These are phyloP conservation scores for Drosophila tani DNA, from an alignment of 1,140 invertebrate species.

Conservation along the genomic window DNA sequence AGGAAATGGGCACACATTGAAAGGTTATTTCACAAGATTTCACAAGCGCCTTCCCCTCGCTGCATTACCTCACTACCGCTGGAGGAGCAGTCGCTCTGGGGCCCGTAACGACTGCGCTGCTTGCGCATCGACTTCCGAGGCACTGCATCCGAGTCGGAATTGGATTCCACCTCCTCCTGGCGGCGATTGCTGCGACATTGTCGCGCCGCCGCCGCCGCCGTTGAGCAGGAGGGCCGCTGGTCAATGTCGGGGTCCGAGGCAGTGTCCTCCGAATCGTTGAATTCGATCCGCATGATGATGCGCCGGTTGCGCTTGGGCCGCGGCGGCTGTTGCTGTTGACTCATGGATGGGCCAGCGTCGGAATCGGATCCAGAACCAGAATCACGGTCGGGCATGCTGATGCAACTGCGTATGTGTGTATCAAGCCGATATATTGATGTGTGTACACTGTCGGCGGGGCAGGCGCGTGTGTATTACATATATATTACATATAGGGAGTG, in stretches of 20 bases:
- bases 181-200: slow-evolving; percentile 14
- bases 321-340: slow-evolving; percentile 48
- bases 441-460: slow-evolving; percentile 43
- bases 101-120: slow-evolving; percentile 78
- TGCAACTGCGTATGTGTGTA: slow-evolving; percentile 65
- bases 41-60: background rate
- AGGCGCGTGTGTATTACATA: slow-evolving; percentile 48
- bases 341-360: slow-evolving; percentile 66
- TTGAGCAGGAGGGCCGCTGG: slow-evolving; percentile 40
- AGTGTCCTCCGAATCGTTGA: slow-evolving; percentile 75
- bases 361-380: slow-evolving; percentile 42
- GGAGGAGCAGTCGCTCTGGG: slow-evolving; percentile 49
- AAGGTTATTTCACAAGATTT: slow-evolving; percentile 1
- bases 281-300: slow-evolving; percentile 84
- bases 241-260: slow-evolving; percentile 52
- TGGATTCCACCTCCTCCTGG: slow-evolving; percentile 20
- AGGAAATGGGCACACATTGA: background rate
- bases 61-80: slow-evolving; percentile 84
- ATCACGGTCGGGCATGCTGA: slow-evolving; percentile 74
- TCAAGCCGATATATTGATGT: slow-evolving; percentile 56
- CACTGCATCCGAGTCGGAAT: slow-evolving; percentile 69
- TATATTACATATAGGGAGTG: slow-evolving; percentile 52
- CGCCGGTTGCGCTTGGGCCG: slow-evolving; percentile 67
- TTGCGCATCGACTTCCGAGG: slow-evolving; percentile 40
- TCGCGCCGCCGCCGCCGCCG: slow-evolving; percentile 30